A percentile compares a stretch with the other conserved stretches of the same genome.
Conservation (phyloP, 2,888 invertebrate genomes). For the Eupithecia insigniata region DNA sequence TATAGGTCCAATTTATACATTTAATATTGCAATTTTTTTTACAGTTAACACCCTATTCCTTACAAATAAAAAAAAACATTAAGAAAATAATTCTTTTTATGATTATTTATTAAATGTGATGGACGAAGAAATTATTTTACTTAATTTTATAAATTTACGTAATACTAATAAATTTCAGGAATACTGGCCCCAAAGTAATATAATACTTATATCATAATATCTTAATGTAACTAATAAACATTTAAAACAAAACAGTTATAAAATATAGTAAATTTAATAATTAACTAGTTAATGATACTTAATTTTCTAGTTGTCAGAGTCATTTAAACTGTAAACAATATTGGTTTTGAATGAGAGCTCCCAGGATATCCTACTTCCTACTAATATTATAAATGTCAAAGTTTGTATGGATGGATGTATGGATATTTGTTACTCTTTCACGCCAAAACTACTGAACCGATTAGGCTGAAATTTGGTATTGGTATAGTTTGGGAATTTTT, state of each 20-base stretch:
- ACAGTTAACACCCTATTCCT: neutral
- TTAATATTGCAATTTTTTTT: neutral
- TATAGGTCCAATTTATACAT: neutral
- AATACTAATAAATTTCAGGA: constrained; percentile 61
- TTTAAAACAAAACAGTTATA: constrained; percentile 69
- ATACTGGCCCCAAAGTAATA: constrained; percentile 68
- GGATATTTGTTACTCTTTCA: too few species aligned
- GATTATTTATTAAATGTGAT: neutral
- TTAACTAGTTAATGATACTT: neutral
- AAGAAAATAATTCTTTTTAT: neutral
- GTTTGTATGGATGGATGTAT: too few species aligned
- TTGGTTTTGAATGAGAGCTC: too few species aligned
- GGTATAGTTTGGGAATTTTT: too few species aligned
- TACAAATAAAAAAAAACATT: neutral
- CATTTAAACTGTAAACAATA: neutral
- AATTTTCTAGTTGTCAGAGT: neutral
- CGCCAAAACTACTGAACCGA: too few species aligned
- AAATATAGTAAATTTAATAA: constrained; percentile 34
- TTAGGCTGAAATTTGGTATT: too few species aligned
- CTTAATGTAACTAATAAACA: constrained; percentile 57
- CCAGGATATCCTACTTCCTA: too few species aligned
- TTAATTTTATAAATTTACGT: neutral
- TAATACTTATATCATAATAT: constrained; percentile 45
- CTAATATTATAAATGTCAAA: too few species aligned
- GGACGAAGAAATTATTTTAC: neutral